Evolutionary conservation across 2,888 invertebrate species (phyloP), one percentile per base, ranked within the genome.

Genomic region (Lithophane ornitopus): DNA sequence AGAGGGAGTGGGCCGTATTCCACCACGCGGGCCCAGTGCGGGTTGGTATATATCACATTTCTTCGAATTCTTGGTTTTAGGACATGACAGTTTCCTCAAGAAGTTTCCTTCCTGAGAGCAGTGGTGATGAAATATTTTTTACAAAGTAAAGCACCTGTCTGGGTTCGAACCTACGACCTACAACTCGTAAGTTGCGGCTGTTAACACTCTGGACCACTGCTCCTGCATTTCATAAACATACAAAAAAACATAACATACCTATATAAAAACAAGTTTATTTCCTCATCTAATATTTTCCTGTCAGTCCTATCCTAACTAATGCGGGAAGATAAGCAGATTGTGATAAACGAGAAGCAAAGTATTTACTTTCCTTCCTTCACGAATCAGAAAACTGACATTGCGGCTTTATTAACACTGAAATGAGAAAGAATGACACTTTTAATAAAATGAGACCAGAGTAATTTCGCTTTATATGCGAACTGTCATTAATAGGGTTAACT

Each of bases 311-410:
- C 58, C 1, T 44, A 72, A 54, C 46, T 59, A 80, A 79, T 39
- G 61, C 59, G 16, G 16, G 3, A 34, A 61, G 65, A 67, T 78
- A 74, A 80, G 22, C 34, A 0, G 28, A 49, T n/a, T n/a, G n/a
- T 67, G 66, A 81, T 78, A 52, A 75, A 75, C 22, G 62, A 49
- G 22, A 1, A 14, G 34, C 19, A 41, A 56, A 74, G 56, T 67
- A 81, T 67, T 56, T 56, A 49, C 46, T 80, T 49, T n/a, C 22
- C 26, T 62, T 63, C n/a, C 14, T 58, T 19, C 22, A 7, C 41
- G 49, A 19, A 39, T 59, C 49, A 73, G 9, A 19, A 44, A 63
- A 34, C 63, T 54, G 71, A 74, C 74, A 34, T 22, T 26, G 22
- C n/a, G 28, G 26, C 41, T 74, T 73, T 34, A 63, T 63, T 49